A percentile compares a stretch with the other conserved stretches of the same genome.
Evolutionary conservation across 2,888 invertebrate genomes (phyloP).

Genomic region (Drosophila monieri): DNA sequence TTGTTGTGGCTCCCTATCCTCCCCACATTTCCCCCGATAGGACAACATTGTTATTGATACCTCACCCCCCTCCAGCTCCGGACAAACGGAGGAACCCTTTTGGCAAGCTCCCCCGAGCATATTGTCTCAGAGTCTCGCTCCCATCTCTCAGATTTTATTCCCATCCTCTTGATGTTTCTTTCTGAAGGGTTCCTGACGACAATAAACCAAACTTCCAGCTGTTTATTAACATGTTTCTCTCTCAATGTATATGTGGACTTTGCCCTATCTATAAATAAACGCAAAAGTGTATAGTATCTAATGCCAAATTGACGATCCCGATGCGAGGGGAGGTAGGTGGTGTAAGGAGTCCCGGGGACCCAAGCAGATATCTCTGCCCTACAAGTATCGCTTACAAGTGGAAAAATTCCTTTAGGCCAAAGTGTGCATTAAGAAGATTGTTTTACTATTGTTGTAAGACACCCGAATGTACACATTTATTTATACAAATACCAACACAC

Average conservation of each 20-base stretch:
- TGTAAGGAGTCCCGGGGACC: slow-evolving; percentile 15
- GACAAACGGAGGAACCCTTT: slow-evolving; percentile 65
- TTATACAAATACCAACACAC: slow-evolving; percentile 26
- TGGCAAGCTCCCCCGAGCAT: slow-evolving; percentile 56
- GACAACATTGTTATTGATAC: slow-evolving; percentile 75
- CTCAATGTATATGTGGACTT: slow-evolving; percentile 57
- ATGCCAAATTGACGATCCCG: slow-evolving; percentile 57
- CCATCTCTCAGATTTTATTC: slow-evolving; percentile 46
- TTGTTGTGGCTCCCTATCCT: slow-evolving; percentile 5
- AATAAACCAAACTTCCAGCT: slow-evolving; percentile 78
- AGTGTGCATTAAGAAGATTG: slow-evolving; percentile 80
- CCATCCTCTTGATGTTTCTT: slow-evolving; percentile 36
- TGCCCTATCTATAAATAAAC: slow-evolving; percentile 30
- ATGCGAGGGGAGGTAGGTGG: slow-evolving; percentile 38
- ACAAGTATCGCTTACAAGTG: slow-evolving; percentile 70
- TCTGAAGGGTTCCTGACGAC: slow-evolving; percentile 56
- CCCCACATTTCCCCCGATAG: slow-evolving; percentile 19
- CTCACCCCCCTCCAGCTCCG: slow-evolving; percentile 57
- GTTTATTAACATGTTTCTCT: slow-evolving; percentile 78
- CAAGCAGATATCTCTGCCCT: slow-evolving; percentile 33
- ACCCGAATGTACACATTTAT: slow-evolving; percentile 44
- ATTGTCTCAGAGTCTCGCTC: slow-evolving; percentile 38
- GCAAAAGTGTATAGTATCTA: slow-evolving; percentile 26
- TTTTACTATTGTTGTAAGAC: slow-evolving; percentile 77
- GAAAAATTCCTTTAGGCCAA: slow-evolving; percentile 79